These are phyloP conservation scores for Thamnophis sirtalis DNA, from an alignment of 2,113 vertebrate species.

Conservation along the genomic window DNA sequence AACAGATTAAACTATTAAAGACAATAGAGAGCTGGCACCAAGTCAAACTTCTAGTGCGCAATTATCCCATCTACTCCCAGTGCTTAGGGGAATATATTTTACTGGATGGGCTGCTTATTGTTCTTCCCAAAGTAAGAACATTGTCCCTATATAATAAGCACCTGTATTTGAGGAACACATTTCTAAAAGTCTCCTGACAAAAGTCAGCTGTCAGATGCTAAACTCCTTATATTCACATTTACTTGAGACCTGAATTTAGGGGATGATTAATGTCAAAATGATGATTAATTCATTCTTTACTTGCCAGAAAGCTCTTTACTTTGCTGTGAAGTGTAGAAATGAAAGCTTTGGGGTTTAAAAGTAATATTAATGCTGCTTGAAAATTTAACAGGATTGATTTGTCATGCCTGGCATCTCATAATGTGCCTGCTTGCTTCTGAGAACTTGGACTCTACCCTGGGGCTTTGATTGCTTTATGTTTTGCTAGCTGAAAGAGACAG, in stretches of 20 bases:
- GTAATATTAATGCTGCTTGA: background rate
- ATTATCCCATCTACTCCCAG: background rate
- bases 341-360: conserved; percentile 12
- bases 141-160: background rate
- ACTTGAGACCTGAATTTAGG: background rate
- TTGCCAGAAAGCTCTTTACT: conserved; percentile 10
- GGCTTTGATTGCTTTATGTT: conserved; percentile 28
- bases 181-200: background rate
- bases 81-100: background rate
- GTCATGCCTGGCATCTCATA: background rate
- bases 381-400: conserved; percentile 28
- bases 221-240: background rate
- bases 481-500: conserved; percentile 16
- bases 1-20: background rate
- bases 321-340: conserved; percentile 14
- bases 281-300: conserved; percentile 1
- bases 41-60: background rate
- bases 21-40: background rate
- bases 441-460: background rate
- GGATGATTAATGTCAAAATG: background rate
- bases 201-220: background rate
- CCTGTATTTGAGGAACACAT: background rate
- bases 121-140: background rate
- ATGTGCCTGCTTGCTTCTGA: conserved; percentile 8
- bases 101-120: background rate